Percentiles rank a stretch among this genome's conserved stretches.
These are phyloP conservation scores for Agriopis aurantiaria DNA, from an alignment of 2,888 invertebrate genomes.

Conservation along the genomic window DNA sequence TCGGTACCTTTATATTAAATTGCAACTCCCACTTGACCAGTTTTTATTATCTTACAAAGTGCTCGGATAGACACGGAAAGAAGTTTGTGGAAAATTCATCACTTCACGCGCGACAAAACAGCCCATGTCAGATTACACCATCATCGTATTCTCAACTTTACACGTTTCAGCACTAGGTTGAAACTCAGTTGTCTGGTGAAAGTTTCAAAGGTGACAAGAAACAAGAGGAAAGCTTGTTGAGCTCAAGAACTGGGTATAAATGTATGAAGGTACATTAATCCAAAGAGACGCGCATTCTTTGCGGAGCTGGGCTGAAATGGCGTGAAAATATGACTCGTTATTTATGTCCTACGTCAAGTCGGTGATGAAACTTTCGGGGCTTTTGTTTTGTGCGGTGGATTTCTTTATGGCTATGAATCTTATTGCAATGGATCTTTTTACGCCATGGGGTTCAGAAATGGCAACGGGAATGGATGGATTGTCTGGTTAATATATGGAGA, in stretches of 20 bases:
- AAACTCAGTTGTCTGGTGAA: conserved; percentile 37
- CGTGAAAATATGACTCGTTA: conserved; percentile 84
- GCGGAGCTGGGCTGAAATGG: conserved; percentile 82
- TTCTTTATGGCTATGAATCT: conserved; percentile 42
- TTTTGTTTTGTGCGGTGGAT: conserved; percentile 52
- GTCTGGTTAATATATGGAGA: not conserved
- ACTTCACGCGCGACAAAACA: conserved; percentile 48
- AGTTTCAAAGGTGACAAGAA: conserved; percentile 53
- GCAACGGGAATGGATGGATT: not conserved
- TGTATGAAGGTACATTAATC: conserved; percentile 85
- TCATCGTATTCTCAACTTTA: conserved; percentile 42
- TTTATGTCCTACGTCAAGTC: conserved; percentile 71
- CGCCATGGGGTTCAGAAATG: not conserved
- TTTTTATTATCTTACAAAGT: conserved; percentile 84
- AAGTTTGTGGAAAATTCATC: conserved; percentile 84
- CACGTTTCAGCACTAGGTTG: conserved; percentile 3
- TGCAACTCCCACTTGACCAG: conserved; percentile 28
- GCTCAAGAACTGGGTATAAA: conserved; percentile 73
- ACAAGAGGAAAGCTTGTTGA: conserved; percentile 62
- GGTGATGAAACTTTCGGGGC: conserved; percentile 64
- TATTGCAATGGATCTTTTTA: conserved; percentile 6
- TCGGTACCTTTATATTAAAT: not conserved
- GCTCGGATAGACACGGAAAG: conserved; percentile 83
- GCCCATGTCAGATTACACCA: conserved; percentile 38
- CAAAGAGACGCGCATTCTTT: conserved; percentile 82